phyloP scores from a whole-genome alignment of 2,113 vertebrate genomes.

The Jacana jacana region DNA sequence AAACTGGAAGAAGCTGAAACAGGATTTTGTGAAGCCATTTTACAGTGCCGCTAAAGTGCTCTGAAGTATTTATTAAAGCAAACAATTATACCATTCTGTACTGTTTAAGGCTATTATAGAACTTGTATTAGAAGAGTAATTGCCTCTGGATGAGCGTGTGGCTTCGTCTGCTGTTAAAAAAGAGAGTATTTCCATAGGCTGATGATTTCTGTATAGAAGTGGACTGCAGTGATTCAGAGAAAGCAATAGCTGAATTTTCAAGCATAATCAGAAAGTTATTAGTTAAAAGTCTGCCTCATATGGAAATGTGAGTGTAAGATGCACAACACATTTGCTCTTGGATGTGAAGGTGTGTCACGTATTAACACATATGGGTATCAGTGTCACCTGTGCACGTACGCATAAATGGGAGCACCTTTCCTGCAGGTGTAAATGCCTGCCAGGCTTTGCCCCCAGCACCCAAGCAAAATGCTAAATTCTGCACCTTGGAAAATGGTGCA shows the following conservation, averaged over 20 bases:
- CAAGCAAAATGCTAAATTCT: background rate
- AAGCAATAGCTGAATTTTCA: background rate
- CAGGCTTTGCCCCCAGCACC: background rate
- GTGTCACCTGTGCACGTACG: background rate
- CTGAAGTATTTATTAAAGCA: slow-evolving; percentile 5
- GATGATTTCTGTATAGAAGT: slow-evolving; percentile 7
- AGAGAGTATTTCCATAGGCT: background rate
- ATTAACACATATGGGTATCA: rapidly evolving
- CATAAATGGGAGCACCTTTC: background rate
- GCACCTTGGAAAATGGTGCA: background rate
- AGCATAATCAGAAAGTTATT: background rate
- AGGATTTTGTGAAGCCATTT: slow-evolving; percentile 56
- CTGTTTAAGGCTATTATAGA: slow-evolving; percentile 32
- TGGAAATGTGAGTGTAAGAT: background rate
- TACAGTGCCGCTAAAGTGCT: background rate
- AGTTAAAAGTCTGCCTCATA: background rate
- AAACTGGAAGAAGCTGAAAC: slow-evolving; percentile 38
- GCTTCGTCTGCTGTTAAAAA: background rate
- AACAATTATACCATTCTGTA: slow-evolving; percentile 30
- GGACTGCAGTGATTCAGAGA: background rate
- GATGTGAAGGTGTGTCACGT: background rate
- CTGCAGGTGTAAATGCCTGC: background rate
- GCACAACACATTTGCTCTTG: background rate
- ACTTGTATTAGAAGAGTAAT: slow-evolving; percentile 37
- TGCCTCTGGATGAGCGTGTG: slow-evolving; percentile 23